Percentiles rank a stretch among this genome's conserved stretches.
These are phyloP conservation scores for Osmoderma eremita DNA, from an alignment of 2,888 invertebrate genomes.

Conservation along the genomic window DNA sequence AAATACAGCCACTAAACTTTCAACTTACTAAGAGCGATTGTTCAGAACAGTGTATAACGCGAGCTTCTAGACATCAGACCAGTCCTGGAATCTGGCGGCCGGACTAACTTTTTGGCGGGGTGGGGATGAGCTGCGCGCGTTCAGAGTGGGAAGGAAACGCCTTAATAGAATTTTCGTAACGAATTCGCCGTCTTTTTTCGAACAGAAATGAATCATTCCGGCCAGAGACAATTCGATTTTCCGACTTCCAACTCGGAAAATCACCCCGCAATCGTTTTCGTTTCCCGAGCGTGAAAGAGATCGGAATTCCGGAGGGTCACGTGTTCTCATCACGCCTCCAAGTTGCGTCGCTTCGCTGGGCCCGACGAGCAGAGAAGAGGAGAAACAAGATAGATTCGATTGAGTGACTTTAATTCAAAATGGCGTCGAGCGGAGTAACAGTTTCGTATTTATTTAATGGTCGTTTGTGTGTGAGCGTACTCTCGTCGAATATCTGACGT, in stretches of 20 bases:
- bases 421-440: constrained; percentile 16
- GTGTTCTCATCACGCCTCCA: no score
- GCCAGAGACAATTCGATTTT: no score
- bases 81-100: constrained; percentile 28
- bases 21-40: constrained; percentile 37
- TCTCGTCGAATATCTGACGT: neutral
- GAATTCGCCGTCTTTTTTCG: neutral
- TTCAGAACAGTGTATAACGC: constrained; percentile 44
- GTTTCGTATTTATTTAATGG: neutral
- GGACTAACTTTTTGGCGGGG: constrained; percentile 21
- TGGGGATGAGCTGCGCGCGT: constrained; percentile 44
- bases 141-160: constrained; percentile 54
- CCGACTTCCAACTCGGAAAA: no score
- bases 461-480: neutral
- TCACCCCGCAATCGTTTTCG: no score
- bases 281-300: no score
- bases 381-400: constrained; percentile 22
- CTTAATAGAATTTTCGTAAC: constrained; percentile 48
- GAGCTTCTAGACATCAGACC: constrained; percentile 28
- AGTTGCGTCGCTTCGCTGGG: neutral
- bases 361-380: neutral
- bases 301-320: no score
- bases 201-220: neutral
- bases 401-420: constrained; percentile 34
- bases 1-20: constrained; percentile 40